Evolutionary conservation across 1,140 invertebrate species (phyloP).

Genomic region (Drosophila insularis): DNA sequence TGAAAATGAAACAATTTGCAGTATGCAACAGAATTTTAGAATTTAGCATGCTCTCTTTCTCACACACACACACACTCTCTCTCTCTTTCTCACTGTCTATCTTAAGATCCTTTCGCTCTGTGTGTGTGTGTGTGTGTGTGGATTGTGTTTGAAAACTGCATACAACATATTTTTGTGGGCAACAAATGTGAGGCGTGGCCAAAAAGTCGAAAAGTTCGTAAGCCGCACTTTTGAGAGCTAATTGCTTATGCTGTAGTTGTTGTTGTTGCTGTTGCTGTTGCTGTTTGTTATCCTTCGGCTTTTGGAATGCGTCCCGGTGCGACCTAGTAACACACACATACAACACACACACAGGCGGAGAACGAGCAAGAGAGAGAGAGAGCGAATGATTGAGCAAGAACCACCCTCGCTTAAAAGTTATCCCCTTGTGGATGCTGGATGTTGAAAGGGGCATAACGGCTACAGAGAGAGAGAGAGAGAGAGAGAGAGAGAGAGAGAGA

Average conservation of each 20-base stretch:
- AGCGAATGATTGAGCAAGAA: not conserved
- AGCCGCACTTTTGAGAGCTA: slow-evolving; percentile 32
- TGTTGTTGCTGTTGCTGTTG: slow-evolving; percentile 30
- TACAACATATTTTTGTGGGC: slow-evolving; percentile 7
- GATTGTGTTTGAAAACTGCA: slow-evolving; percentile 7
- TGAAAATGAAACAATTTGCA: slow-evolving; percentile 71
- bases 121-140: slow-evolving; percentile 9
- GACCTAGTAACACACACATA: slow-evolving; percentile 64
- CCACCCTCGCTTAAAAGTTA: not conserved
- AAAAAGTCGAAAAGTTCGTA: slow-evolving; percentile 16
- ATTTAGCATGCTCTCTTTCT: slow-evolving; percentile 3
- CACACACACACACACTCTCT: not conserved
- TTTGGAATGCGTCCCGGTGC: slow-evolving; percentile 59
- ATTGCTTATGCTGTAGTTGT: not conserved
- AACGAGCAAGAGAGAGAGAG: not conserved
- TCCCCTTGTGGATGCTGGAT: not conserved
- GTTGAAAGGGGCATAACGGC: not conserved
- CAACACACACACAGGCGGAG: not conserved
- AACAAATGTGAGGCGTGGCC: slow-evolving; percentile 15
- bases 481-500: not conserved
- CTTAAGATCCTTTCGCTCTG: slow-evolving; percentile 10
- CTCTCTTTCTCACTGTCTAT: not conserved
- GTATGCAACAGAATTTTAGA: slow-evolving; percentile 47
- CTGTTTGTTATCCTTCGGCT: not conserved
- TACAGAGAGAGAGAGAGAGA: not conserved